These are phyloP conservation scores for Pterobdella sp. DNA, from an alignment of 2,888 invertebrate genomes.

Conservation along the genomic window DNA sequence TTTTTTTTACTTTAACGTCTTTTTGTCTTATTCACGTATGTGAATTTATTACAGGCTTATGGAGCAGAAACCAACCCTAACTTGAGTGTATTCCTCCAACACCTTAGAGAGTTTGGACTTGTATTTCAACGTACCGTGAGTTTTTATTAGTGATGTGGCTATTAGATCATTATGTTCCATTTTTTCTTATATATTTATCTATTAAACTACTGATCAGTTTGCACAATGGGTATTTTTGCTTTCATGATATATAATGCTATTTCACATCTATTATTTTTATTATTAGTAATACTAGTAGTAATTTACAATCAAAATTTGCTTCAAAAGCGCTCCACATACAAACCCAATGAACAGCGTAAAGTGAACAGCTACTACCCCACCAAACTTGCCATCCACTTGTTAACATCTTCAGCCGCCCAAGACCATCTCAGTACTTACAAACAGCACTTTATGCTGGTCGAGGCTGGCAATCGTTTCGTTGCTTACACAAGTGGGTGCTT, in stretches of 20 bases:
- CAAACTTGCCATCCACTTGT: slow-evolving; percentile 77
- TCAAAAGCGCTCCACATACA: too few species aligned
- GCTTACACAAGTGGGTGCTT: slow-evolving; percentile 77
- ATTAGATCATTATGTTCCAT: background rate
- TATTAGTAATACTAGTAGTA: too few species aligned
- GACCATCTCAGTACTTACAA: slow-evolving; percentile 43
- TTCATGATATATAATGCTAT: too few species aligned
- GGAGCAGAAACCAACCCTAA: slow-evolving; percentile 84
- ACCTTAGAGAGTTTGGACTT: slow-evolving; percentile 89
- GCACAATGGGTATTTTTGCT: too few species aligned
- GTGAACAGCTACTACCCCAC: slow-evolving; percentile 91
- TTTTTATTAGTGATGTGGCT: background rate
- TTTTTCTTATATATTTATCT: background rate
- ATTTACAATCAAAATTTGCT: too few species aligned
- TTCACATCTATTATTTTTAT: too few species aligned
- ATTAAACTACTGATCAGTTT: too few species aligned
- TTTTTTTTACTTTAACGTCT: background rate
- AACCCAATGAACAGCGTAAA: slow-evolving; percentile 61
- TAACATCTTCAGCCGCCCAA: slow-evolving; percentile 54
- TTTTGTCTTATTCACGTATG: background rate
- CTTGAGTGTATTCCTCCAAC: slow-evolving; percentile 81
- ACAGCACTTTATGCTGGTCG: slow-evolving; percentile 78
- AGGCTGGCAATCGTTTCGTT: slow-evolving; percentile 90
- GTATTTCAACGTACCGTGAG: slow-evolving; percentile 86
- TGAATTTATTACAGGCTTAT: slow-evolving; percentile 61